These are phyloP conservation scores for Actinopyga echinites DNA, from an alignment of 53 echinoderm and acorn worm species.

Conservation along the genomic window DNA sequence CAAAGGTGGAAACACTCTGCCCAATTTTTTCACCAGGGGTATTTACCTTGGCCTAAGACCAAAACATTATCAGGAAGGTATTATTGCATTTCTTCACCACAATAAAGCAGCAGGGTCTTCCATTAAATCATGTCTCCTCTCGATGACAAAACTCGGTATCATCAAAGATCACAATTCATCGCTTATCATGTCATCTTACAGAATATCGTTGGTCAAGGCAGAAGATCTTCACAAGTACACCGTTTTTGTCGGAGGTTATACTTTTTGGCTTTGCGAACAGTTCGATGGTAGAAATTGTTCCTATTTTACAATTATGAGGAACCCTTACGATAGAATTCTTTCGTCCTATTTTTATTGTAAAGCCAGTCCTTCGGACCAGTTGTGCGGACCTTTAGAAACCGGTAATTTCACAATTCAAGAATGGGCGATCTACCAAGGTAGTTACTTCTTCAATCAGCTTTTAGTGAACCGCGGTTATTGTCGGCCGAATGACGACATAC, in stretches of 20 bases:
- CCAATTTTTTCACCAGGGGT: not conserved
- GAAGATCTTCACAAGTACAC: not conserved
- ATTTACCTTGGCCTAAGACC: not conserved
- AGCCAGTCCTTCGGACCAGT: conserved; percentile 7
- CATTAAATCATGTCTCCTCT: not conserved
- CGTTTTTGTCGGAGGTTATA: conserved; percentile 28
- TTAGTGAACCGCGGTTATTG: conserved; percentile 4
- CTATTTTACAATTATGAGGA: conserved; percentile 24
- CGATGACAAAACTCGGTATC: not conserved
- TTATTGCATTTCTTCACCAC: conserved; percentile 22
- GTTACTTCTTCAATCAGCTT: conserved; percentile 36
- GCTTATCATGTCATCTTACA: not conserved
- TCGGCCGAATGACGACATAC: not conserved
- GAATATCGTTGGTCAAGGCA: not conserved
- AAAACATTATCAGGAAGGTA: not conserved
- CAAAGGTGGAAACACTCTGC: conserved; percentile 12
- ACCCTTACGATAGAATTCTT: conserved; percentile 34
- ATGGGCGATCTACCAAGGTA: conserved; percentile 41
- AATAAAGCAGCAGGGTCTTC: conserved; percentile 31
- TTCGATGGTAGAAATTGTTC: conserved; percentile 10
- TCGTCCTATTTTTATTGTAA: conserved; percentile 32
- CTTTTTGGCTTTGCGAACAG: conserved; percentile 22
- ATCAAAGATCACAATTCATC: not conserved
- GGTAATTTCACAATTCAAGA: conserved; percentile 27
- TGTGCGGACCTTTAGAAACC: conserved; percentile 11